Conservation (phyloP, 2,797 vertebrate genomes). For the Gephyroberyx darwinii region DNA sequence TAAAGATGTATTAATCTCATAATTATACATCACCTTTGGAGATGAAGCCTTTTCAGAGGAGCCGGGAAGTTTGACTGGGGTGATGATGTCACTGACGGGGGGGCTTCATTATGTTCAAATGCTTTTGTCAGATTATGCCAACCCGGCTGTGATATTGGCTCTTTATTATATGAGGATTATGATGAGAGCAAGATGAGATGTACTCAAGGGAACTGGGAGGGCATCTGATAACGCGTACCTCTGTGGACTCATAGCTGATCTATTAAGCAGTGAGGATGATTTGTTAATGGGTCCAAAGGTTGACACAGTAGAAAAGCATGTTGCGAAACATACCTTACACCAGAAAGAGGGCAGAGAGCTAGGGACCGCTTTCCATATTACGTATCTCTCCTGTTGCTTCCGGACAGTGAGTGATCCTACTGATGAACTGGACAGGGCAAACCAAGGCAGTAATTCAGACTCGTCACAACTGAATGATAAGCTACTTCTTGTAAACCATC, state of each 20-base stretch:
- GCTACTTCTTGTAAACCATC: constrained; percentile 2
- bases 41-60: too few relatives aligned
- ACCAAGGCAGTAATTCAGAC: not conserved
- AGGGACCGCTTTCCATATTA: constrained; percentile 27
- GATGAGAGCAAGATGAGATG: constrained; percentile 5
- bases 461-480: not conserved
- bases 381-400: not conserved
- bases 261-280: constrained; percentile 60
- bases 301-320: constrained; percentile 53
- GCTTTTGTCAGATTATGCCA: not conserved
- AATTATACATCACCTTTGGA: too few relatives aligned
- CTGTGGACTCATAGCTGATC: constrained; percentile 31
- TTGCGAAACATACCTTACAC: constrained; percentile 41
- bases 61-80: not conserved
- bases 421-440: not conserved
- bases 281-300: constrained; percentile 74
- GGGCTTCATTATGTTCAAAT: not conserved
- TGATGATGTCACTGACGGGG: not conserved
- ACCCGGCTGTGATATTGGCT: not conserved
- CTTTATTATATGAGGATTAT: constrained; percentile 5
- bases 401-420: not conserved
- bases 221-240: constrained; percentile 16
- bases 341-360: constrained; percentile 14
- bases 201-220: not conserved
- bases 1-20: not conserved